These are phyloP conservation scores for Pyrgilauda ruficollis DNA, from an alignment of 2,113 vertebrate genomes.

Conservation along the genomic window DNA sequence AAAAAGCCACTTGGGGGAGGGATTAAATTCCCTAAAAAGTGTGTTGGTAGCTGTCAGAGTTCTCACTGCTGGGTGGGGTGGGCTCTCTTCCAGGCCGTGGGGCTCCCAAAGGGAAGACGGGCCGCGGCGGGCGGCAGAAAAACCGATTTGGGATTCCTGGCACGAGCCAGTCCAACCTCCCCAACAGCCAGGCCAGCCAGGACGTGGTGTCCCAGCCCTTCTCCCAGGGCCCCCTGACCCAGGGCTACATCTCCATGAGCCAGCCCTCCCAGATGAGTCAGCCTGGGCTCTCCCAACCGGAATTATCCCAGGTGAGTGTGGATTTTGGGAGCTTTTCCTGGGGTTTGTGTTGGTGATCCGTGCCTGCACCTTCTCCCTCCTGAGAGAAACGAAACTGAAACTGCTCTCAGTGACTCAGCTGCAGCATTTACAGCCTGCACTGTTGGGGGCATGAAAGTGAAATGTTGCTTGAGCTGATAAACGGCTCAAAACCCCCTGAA, in stretches of 20 bases:
- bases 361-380: background rate
- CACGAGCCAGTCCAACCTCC: slow-evolving; percentile 82
- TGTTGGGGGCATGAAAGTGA: background rate
- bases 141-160: slow-evolving; percentile 86
- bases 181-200: slow-evolving; percentile 92
- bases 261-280: slow-evolving; percentile 99
- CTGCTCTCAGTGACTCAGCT: background rate
- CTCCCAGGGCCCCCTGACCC: slow-evolving; percentile 96
- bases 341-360: rapidly evolving
- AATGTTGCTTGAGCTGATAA: background rate
- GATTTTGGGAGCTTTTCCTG: background rate
- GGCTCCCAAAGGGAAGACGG: slow-evolving; percentile 85
- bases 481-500: background rate
- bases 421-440: background rate
- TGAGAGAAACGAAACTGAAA: background rate
- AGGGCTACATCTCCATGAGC: slow-evolving; percentile 98
- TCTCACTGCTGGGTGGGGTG: background rate
- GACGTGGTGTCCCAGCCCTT: slow-evolving; percentile 94
- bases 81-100: slow-evolving; percentile 81
- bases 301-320: slow-evolving; percentile 84
- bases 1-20: background rate
- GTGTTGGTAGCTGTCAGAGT: rapidly evolving
- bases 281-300: slow-evolving; percentile 95
- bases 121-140: slow-evolving; percentile 90
- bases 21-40: rapidly evolving